Evolutionary conservation across 2,888 invertebrate species (phyloP).

Genomic region (Alloplasta piceator): DNA sequence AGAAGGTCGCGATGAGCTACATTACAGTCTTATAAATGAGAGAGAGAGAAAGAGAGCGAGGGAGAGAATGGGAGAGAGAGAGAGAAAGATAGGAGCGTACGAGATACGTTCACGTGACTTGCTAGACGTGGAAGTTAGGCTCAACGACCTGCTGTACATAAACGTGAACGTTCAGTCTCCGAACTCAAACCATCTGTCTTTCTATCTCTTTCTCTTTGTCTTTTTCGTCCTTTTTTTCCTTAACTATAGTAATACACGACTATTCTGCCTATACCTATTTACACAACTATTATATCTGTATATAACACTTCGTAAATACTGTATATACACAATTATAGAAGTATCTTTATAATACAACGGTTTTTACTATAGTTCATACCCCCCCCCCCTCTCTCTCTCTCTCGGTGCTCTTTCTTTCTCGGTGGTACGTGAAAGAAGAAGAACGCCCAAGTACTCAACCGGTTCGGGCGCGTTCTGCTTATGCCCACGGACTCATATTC

Average conservation of each 20-base stretch:
- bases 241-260: conserved; percentile 30
- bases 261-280: conserved; percentile 34
- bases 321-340: conserved; percentile 38
- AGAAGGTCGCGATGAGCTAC: conserved; percentile 38
- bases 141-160: conserved; percentile 59
- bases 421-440: conserved; percentile 11
- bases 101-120: conserved; percentile 58
- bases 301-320: conserved; percentile 34
- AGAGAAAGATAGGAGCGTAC: conserved; percentile 41
- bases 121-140: conserved; percentile 59
- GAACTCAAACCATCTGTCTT: conserved; percentile 38
- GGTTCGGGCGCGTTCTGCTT: conserved; percentile 54
- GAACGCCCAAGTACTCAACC: conserved; percentile 53
- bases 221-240: conserved; percentile 20
- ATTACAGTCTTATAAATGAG: conserved; percentile 49
- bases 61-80: conserved; percentile 13
- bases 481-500: conserved; percentile 16
- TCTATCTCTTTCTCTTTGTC: conserved; percentile 44
- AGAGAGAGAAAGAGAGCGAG: background rate
- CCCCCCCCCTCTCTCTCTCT: conserved; percentile 12
- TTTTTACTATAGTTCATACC: conserved; percentile 8
- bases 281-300: conserved; percentile 58
- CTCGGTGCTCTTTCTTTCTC: conserved; percentile 40
- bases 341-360: conserved; percentile 31
- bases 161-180: conserved; percentile 53